Evolutionary conservation across 37 sponge, comb jelly and placozoan species (phyloP), one percentile per base, ranked within the genome.

Genomic region (Axinella damicornis): DNA sequence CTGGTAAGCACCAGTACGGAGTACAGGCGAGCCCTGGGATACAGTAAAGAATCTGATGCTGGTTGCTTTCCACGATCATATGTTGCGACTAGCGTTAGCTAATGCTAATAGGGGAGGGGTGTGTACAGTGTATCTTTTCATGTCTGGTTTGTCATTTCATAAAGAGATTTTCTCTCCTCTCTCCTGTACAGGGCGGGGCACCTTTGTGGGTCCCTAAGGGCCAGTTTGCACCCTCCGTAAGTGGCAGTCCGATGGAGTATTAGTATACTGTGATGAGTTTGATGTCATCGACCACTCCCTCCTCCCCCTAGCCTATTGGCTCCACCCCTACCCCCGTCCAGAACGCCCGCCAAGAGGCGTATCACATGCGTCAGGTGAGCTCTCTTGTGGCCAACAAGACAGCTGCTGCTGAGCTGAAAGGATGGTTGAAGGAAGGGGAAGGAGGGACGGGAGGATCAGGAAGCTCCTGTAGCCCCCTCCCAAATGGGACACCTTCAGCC

Each of bases 331-430:
- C 77, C 30, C 86, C 91, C 4, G 62, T 85, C 16, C 59, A 60
- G 5, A 76, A 81, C 53, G 60, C 86, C 39, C 74, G 94, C 18
- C 90, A 83, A 41, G 94, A 93, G 37, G 94, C 94, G 2, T 86
- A 89, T 56, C 87, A 89, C 54, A 89, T 89, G 83, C 39, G 94
- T 9, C 54, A 66, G 28, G n/a, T 28, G 6, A 74, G 68, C 68
- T 77, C 87, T 0, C n/a, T 74, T 16, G 36, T 82, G 4, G 61
- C 86, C 39, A 93, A 93, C 66, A 25, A 89, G 52, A 60, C n/a
- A 28, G 94, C 90, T 33, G 94, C 94, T 13, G 41, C 64, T 15
- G 69, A 72, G 60, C 73, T 93, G 24, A 85, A 72, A 31, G 65
- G 39, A 5, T 30, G 37, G 37, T 64, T 93, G 46, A 46, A 9